These are phyloP conservation scores for Hartigia nigra DNA, from an alignment of 2,888 invertebrate genomes.

Conservation along the genomic window DNA sequence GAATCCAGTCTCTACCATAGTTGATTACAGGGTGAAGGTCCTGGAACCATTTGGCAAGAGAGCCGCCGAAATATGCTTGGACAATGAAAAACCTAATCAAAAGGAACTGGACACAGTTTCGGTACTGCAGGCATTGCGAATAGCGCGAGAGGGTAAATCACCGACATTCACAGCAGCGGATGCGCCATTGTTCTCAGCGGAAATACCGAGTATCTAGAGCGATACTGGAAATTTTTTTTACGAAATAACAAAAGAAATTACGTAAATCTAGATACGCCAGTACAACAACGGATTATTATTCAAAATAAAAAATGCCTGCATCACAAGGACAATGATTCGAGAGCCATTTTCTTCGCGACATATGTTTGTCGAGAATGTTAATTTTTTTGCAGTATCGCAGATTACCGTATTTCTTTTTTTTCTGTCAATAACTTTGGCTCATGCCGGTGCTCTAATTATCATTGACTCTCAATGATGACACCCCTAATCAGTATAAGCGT, in stretches of 20 bases:
- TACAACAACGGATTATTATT: not conserved
- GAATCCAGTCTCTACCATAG: constrained; percentile 86
- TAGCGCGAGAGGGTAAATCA: constrained; percentile 78
- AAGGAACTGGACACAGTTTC: constrained; percentile 93
- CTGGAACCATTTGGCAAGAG: constrained; percentile 88
- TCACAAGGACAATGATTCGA: not conserved
- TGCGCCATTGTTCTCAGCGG: constrained; percentile 63
- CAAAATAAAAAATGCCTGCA: not conserved
- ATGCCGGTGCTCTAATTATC: not conserved
- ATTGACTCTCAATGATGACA: not conserved
- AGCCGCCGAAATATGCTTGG: constrained; percentile 85
- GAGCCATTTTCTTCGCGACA: not conserved
- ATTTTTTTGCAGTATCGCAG: not conserved
- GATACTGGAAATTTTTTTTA: not conserved
- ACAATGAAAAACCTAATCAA: constrained; percentile 87
- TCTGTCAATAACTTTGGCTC: not conserved
- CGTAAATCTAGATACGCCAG: not conserved
- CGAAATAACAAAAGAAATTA: not conserved
- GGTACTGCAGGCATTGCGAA: constrained; percentile 87
- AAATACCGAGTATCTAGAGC: constrained; percentile 55
- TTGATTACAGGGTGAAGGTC: constrained; percentile 92
- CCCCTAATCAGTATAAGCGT: not conserved
- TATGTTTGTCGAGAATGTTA: not conserved
- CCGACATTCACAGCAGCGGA: constrained; percentile 70
- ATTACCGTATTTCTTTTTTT: not conserved